Base-by-base conservation (phyloP, 2,888 invertebrate genomes). In the Mechanitis mazaeus region DNA sequence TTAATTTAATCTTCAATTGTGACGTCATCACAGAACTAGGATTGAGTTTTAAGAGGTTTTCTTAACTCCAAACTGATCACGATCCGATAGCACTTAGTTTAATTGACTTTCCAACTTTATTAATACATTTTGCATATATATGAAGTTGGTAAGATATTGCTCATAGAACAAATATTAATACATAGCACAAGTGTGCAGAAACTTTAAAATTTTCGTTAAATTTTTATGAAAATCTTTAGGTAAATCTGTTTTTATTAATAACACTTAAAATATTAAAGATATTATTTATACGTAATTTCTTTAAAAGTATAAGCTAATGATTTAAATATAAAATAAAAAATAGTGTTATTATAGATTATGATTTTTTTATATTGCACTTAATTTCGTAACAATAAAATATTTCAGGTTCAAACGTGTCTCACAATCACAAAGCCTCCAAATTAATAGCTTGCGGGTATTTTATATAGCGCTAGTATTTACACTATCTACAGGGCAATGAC, bases 381-480 rank as follows among this genome's bases (percentile, higher is more conserved):
- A 20, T 20, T 20, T 20, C 20, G 20, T 20, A 20, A 20, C 20
- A 20, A 20, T 20, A 20, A 20, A 20, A 20, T 20, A 20, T 20
- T 20, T 20, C 20, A 20, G 20, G 20, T 20, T 20, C 20, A 20
- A 20, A 20, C 20, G 20, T 20, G 20, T 20, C 20, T 20, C 1
- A 20, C 20, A 20, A 20, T 20, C 20, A 20, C 20, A 20, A 20
- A 68, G 77, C 77, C 76, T 78, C 77, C 76, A 67, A 77, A 81
- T 81, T 80, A 81, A 80, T 81, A 78, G 79, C 74, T 76, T 71
- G 79, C 67, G 77, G 79, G 57, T 55, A 67, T 69, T 69, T 68
- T 73, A 75, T 74, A 69, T 71, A 70, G 75, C 72, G 76, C 67
- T 66, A 68, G 73, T 72, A 69, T 71, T 72, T 69, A 72, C 72